Evolutionary conservation across 2,888 invertebrate species (phyloP).

Genomic region (Drosophila rubida): DNA sequence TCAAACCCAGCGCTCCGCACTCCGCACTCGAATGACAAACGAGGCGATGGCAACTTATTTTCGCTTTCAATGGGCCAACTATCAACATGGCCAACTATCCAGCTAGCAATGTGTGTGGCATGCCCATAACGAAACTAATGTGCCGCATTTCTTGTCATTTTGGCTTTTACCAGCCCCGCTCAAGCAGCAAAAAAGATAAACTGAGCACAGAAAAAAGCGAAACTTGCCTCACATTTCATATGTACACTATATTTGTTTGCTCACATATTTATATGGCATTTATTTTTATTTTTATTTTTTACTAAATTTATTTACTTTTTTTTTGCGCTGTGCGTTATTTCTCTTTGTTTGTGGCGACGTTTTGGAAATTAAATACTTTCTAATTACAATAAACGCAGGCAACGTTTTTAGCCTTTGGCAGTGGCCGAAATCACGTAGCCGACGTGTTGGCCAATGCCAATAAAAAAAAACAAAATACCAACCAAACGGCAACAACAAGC

Average conservation of each 20-base stretch:
- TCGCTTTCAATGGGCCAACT: slow-evolving; percentile 59
- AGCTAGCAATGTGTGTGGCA: slow-evolving; percentile 43
- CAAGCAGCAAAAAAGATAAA: slow-evolving; percentile 11
- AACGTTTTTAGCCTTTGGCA: slow-evolving; percentile 66
- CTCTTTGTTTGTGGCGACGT: slow-evolving; percentile 44
- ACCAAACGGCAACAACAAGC: slow-evolving; percentile 32
- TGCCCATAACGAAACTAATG: slow-evolving; percentile 76
- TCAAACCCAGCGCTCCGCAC: too few relatives aligned
- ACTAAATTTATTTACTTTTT: slow-evolving; percentile 24
- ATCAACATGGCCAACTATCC: slow-evolving; percentile 40
- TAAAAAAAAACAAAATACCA: slow-evolving; percentile 19
- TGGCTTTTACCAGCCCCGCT: slow-evolving; percentile 35
- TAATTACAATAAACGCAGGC: slow-evolving; percentile 79
- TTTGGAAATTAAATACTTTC: slow-evolving; percentile 81
- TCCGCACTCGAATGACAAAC: slow-evolving; percentile 17
- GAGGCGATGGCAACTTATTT: slow-evolving; percentile 42
- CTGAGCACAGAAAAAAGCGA: slow-evolving; percentile 58
- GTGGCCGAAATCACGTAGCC: slow-evolving; percentile 71
- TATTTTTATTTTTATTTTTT: slow-evolving; percentile 18
- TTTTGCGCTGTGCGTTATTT: slow-evolving; percentile 10
- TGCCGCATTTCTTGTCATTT: slow-evolving; percentile 60
- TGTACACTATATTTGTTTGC: slow-evolving; percentile 51
- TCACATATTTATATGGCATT: slow-evolving; percentile 51
- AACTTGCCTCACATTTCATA: slow-evolving; percentile 43
- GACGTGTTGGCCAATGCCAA: slow-evolving; percentile 68